phyloP scores from a whole-genome alignment of 1,140 invertebrate genomes.

The Proales similis region DNA sequence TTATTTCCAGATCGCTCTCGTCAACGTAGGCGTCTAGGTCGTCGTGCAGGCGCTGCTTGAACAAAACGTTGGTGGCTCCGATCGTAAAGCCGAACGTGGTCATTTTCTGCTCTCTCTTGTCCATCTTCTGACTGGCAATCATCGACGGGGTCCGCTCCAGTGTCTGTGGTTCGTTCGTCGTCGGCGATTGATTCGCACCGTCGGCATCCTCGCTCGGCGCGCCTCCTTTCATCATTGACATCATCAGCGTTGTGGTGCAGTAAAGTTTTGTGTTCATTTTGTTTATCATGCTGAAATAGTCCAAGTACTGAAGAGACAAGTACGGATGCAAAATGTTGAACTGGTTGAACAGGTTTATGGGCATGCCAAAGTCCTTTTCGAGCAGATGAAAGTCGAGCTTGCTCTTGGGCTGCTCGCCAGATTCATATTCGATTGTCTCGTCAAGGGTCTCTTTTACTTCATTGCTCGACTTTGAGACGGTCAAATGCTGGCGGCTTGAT shows the following conservation, averaged over 20 bases:
- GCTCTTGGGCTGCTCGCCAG: background rate
- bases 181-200: background rate
- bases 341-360: constrained; percentile 50
- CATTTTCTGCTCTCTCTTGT: too few species aligned
- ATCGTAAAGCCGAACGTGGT: constrained; percentile 82
- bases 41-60: constrained; percentile 69
- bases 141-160: background rate
- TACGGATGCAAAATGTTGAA: constrained; percentile 92
- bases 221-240: constrained; percentile 36
- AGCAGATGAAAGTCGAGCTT: background rate
- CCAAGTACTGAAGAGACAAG: constrained; percentile 85
- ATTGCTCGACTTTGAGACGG: too few species aligned
- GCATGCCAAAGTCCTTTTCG: constrained; percentile 35
- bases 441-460: too few species aligned
- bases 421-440: too few species aligned
- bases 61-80: constrained; percentile 92
- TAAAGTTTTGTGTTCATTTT: constrained; percentile 35
- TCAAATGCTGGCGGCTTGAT: too few species aligned
- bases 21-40: constrained; percentile 55
- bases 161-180: background rate
- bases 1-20: constrained; percentile 75
- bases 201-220: background rate
- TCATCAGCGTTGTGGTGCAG: constrained; percentile 35
- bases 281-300: constrained; percentile 60
- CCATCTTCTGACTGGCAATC: constrained; percentile 3